Percentiles rank a stretch among this genome's conserved stretches.
Evolutionary conservation across 2,113 vertebrate genomes (phyloP).

Genomic region (Barnardius zonarius): DNA sequence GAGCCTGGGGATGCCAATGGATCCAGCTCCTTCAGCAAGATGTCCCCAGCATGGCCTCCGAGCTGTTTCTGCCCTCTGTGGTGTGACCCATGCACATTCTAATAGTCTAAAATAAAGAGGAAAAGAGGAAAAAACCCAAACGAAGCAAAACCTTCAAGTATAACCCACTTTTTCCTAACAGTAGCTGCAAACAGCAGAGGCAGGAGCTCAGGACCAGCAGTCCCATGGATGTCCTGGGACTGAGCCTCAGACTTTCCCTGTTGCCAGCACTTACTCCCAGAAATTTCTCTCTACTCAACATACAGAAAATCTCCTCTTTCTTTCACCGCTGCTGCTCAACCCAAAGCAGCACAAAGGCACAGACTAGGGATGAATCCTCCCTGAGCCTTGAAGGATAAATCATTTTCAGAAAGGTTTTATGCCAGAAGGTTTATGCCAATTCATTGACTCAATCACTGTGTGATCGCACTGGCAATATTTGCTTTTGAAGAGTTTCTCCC

Average conservation of each 20-base stretch:
- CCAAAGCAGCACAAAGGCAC: not conserved
- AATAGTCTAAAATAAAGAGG: not conserved
- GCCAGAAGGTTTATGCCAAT: not conserved
- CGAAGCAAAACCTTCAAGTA: not conserved
- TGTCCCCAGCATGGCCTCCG: accelerated
- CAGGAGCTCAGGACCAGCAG: not conserved
- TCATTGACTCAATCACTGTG: not conserved
- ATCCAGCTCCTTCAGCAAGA: not conserved
- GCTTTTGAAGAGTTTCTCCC: not conserved
- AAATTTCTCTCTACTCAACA: not conserved
- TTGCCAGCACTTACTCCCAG: not conserved
- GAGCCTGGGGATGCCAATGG: accelerated
- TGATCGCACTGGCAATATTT: not conserved
- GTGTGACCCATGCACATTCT: not conserved
- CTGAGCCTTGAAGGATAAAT: not conserved
- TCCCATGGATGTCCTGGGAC: accelerated
- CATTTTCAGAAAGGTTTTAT: not conserved
- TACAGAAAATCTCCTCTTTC: not conserved
- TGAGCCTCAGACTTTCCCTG: not conserved
- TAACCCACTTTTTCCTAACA: not conserved
- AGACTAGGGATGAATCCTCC: not conserved
- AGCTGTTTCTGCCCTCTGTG: not conserved
- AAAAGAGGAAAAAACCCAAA: not conserved
- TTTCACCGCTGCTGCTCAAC: not conserved
- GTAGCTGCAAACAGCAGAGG: not conserved